A percentile compares a stretch with the other conserved stretches of the same genome.
Evolutionary conservation across 2,113 vertebrate genomes (phyloP).

Genomic region (Istiophorus platypterus): DNA sequence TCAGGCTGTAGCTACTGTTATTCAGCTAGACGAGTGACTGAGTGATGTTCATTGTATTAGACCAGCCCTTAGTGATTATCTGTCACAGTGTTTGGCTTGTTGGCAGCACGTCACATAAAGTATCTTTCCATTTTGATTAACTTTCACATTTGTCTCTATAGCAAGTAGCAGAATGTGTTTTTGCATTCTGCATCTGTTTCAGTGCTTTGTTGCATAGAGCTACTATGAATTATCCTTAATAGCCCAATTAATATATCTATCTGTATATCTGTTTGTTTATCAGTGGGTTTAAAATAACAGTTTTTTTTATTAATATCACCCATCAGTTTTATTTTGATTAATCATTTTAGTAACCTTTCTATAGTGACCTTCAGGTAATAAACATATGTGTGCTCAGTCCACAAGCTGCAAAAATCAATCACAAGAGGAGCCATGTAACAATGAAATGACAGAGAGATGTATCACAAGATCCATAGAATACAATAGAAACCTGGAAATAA

Average conservation of each 20-base stretch:
- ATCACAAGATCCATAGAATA: neutral
- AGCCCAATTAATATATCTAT: neutral
- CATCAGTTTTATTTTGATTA: neutral
- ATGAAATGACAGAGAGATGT: neutral
- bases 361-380: neutral
- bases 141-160: constrained; percentile 44
- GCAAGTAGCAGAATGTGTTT: neutral
- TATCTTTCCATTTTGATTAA: constrained; percentile 43
- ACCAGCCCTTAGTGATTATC: constrained; percentile 42
- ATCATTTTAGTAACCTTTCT: neutral
- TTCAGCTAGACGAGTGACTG: constrained; percentile 35
- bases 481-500: neutral
- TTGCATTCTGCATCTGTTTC: neutral
- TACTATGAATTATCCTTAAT: neutral
- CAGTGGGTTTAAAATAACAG: neutral
- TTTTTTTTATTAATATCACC: neutral
- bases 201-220: neutral
- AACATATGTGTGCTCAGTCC: neutral
- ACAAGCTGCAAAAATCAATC: neutral
- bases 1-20: constrained; percentile 5
- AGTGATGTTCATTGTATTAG: constrained; percentile 39
- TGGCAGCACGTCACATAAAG: constrained; percentile 35
- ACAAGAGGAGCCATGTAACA: neutral
- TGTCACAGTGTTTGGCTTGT: constrained; percentile 48
- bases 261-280: neutral